Evolutionary conservation across 1,140 invertebrate genomes (phyloP).

Genomic region (Caenorhabditis inopinata): DNA sequence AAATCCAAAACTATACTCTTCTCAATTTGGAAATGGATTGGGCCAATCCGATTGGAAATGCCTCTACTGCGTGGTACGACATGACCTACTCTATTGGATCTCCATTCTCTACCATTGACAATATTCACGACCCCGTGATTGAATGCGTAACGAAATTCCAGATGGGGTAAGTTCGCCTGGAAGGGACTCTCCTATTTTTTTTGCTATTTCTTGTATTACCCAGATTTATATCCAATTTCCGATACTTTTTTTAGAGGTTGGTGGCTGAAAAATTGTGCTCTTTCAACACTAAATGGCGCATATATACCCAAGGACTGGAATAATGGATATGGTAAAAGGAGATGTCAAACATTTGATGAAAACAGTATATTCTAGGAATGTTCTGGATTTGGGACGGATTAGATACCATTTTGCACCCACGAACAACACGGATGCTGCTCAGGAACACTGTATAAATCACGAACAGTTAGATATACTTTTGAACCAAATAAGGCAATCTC

Average conservation of each 20-base stretch:
- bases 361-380: conserved; percentile 25
- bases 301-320: conserved; percentile 36
- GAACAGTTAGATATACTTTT: no score
- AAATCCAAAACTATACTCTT: conserved; percentile 72
- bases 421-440: conserved; percentile 16
- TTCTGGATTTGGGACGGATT: conserved; percentile 28
- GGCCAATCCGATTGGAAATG: conserved; percentile 71
- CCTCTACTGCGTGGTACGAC: conserved; percentile 38
- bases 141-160: conserved; percentile 38
- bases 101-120: conserved; percentile 34
- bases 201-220: neutral
- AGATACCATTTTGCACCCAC: conserved; percentile 7
- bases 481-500: no score
- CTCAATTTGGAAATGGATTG: conserved; percentile 72
- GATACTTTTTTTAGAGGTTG: conserved; percentile 33
- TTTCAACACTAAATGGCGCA: conserved; percentile 36
- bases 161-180: conserved; percentile 27
- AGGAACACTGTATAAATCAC: no score
- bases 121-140: conserved; percentile 20
- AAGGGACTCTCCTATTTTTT: neutral
- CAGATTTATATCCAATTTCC: conserved; percentile 11
- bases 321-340: conserved; percentile 34
- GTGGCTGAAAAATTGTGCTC: conserved; percentile 39
- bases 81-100: conserved; percentile 31
- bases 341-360: neutral